phyloP scores from a whole-genome alignment of 1,140 invertebrate species.

The Fopius arisanus region DNA sequence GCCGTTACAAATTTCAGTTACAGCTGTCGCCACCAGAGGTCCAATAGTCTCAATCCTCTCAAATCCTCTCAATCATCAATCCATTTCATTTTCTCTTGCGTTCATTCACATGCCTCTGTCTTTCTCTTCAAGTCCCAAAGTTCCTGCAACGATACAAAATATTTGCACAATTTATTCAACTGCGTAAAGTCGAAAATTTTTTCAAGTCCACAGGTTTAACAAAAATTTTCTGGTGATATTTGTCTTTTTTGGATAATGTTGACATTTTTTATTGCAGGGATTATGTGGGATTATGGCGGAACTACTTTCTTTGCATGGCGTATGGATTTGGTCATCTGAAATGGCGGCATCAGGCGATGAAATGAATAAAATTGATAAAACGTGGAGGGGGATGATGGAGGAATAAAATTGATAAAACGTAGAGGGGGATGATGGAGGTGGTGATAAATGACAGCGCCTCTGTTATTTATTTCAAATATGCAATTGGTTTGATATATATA shows the following conservation, averaged over 20 bases:
- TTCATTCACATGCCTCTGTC: background rate
- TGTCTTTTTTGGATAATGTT: background rate
- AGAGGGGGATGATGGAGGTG: background rate
- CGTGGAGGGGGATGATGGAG: background rate
- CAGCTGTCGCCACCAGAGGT: background rate
- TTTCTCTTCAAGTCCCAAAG: too few species aligned
- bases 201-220: too few species aligned
- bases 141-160: too few species aligned
- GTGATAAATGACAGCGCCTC: too few species aligned
- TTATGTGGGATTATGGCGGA: background rate
- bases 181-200: too few species aligned
- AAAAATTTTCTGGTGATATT: too few species aligned
- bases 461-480: too few species aligned
- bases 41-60: background rate
- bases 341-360: slow-evolving; percentile 11
- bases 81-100: background rate
- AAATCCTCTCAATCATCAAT: too few species aligned
- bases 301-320: slow-evolving; percentile 23
- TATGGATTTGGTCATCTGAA: background rate
- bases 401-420: background rate
- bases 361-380: too few species aligned
- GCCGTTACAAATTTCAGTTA: background rate
- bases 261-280: background rate
- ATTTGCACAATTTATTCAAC: too few species aligned
- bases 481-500: too few species aligned